Percentiles rank a stretch among this genome's conserved stretches.
phyloP scores from a whole-genome alignment of 1,140 invertebrate species.

The Laupala kohalensis region DNA sequence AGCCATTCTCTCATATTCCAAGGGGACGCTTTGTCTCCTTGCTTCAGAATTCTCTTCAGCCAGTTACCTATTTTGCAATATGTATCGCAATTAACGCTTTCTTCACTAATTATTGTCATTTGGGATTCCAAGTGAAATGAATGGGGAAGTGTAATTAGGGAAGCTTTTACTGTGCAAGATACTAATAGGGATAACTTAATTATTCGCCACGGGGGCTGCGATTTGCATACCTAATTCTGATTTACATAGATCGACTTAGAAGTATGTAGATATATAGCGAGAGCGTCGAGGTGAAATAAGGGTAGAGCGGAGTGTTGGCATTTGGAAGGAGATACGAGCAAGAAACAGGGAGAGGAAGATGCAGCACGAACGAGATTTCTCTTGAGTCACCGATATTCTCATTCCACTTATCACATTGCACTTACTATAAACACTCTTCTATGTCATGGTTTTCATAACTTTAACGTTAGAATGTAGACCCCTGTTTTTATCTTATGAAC shows the following conservation, averaged over 20 bases:
- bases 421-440: no score
- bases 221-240: not conserved
- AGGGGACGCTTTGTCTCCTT: no score
- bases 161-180: not conserved
- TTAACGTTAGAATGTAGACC: no score
- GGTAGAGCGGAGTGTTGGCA: no score
- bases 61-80: not conserved
- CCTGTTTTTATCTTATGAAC: no score
- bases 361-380: no score
- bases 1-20: no score
- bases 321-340: no score
- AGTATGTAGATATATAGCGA: not conserved
- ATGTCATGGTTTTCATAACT: no score
- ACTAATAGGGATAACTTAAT: not conserved
- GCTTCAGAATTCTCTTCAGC: no score
- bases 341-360: not conserved
- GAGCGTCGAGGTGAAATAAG: not conserved
- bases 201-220: not conserved
- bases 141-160: not conserved
- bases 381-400: no score
- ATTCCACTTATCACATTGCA: no score
- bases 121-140: not conserved
- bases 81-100: not conserved
- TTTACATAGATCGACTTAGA: not conserved
- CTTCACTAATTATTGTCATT: not conserved